Base-by-base conservation (phyloP, 1,140 invertebrate species). In the Elymnias hypermnestra region DNA sequence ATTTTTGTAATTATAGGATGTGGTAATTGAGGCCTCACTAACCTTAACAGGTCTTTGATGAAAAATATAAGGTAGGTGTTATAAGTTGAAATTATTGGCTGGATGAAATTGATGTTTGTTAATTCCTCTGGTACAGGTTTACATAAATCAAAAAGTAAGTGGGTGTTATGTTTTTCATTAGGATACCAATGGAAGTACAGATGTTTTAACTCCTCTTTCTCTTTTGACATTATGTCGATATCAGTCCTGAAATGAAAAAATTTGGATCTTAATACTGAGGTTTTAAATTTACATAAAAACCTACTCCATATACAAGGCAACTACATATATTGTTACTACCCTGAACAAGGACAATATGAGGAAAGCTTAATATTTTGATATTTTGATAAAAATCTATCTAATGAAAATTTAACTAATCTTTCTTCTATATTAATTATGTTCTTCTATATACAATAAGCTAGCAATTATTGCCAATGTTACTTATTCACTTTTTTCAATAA, bases 151-250 rank as follows among this genome's bases (percentile, higher is more conserved):
- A 87, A 54, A 33, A 76, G 45, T 10, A 86, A n/a, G n/a, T n/a
- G 42, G 3, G 51, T 50, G 45, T 47, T 49, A 35, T 55, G 38
- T 36, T 72, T 73, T 33, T 75, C 68, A 59, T 72, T 78, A 26
- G 85, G 85, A 53, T 72, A 84, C 81, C 78, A 83, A 26, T 83
- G 69, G 31, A 68, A 47, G 50, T 69, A 83, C 2, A 75, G 19
- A n/a, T 53, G 45, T 31, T 52, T 68, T 23, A 81, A 45, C 17
- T 84, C 68, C 28, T 68, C 63, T 33, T 56, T 64, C 15, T 64
- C 63, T 36, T 63, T 63, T 17, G 56, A 45, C 22, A 31, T 31
- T 29, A 53, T 35, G 19, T 64, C 39, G 17, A 40, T 33, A 40
- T 36, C 44, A 21, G 46, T 58, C 36, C 74, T 78, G 66, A 44